These are phyloP conservation scores for Neodontobutis hainanensis DNA, from an alignment of 2,113 vertebrate genomes.

Conservation along the genomic window DNA sequence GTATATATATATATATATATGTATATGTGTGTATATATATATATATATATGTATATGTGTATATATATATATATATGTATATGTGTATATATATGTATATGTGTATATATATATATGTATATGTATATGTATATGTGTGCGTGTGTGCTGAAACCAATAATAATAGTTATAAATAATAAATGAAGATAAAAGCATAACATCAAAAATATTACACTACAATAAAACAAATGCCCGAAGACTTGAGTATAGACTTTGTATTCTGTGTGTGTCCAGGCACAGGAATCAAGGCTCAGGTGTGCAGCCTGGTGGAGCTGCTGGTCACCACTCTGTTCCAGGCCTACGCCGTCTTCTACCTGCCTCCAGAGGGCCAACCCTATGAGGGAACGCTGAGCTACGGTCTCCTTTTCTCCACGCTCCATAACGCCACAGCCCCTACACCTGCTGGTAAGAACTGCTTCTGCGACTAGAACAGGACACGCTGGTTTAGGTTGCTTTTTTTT, in stretches of 20 bases:
- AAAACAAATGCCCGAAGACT: too few relatives aligned
- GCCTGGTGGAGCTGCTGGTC: slow-evolving; percentile 90
- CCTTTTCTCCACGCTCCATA: slow-evolving; percentile 91
- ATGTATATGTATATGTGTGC: too few relatives aligned
- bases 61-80: neutral
- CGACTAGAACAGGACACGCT: too few relatives aligned
- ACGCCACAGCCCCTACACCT: slow-evolving; percentile 76
- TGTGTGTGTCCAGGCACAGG: slow-evolving; percentile 80
- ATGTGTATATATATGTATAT: neutral
- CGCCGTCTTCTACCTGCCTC: slow-evolving; percentile 87
- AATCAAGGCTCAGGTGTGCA: slow-evolving; percentile 92
- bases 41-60: too few relatives aligned
- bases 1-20: too few relatives aligned
- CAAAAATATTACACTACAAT: too few relatives aligned
- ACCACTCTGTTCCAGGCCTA: slow-evolving; percentile 94
- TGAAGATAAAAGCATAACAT: too few relatives aligned
- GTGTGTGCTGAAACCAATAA: too few relatives aligned
- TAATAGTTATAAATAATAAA: too few relatives aligned
- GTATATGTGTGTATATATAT: too few relatives aligned
- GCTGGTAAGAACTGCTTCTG: slow-evolving; percentile 74
- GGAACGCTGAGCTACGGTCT: slow-evolving; percentile 83
- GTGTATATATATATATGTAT: neutral
- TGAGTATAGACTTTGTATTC: neutral
- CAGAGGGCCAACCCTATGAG: slow-evolving; percentile 76
- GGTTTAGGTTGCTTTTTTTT: neutral